These are phyloP conservation scores for Stercorarius parasiticus DNA, from an alignment of 2,113 vertebrate species.

Conservation along the genomic window DNA sequence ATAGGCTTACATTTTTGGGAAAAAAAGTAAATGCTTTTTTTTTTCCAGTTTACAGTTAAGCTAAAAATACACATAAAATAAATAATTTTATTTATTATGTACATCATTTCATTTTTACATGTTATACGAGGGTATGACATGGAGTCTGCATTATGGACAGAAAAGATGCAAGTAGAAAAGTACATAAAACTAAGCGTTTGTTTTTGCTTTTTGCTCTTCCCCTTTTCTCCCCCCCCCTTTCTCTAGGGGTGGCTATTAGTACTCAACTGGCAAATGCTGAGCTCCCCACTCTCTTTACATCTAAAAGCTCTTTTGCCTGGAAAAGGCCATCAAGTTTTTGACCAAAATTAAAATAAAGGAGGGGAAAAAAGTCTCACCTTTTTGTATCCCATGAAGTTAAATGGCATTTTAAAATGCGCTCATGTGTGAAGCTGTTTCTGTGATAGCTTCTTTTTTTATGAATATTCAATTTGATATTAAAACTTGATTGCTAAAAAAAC, in stretches of 20 bases:
- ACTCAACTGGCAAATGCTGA: not conserved
- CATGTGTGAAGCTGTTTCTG: not conserved
- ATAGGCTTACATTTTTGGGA: conserved; percentile 64
- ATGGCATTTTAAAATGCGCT: not conserved
- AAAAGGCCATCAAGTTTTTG: not conserved
- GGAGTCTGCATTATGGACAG: conserved; percentile 43
- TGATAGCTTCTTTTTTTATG: not conserved
- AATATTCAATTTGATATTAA: conserved; percentile 22
- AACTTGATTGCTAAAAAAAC: not conserved
- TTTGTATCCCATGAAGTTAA: conserved; percentile 4
- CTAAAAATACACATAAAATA: conserved; percentile 81
- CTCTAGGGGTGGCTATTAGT: not conserved
- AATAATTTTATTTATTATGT: conserved; percentile 73
- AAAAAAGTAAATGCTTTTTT: conserved; percentile 69
- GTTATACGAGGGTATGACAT: conserved; percentile 20
- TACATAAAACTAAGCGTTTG: conserved; percentile 61
- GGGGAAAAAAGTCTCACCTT: not conserved
- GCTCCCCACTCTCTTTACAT: not conserved
- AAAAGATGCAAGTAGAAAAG: conserved; percentile 64
- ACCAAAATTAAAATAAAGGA: not conserved
- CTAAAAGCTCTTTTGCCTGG: not conserved
- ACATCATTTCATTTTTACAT: conserved; percentile 70
- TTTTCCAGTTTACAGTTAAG: conserved; percentile 71
- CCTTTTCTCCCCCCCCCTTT: not conserved
- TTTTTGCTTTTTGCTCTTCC: conserved; percentile 56